Evolutionary conservation across 37 sponge, comb jelly and placozoan species (phyloP), one percentile per base, ranked within the genome.

Genomic region (Crambe crambe): DNA sequence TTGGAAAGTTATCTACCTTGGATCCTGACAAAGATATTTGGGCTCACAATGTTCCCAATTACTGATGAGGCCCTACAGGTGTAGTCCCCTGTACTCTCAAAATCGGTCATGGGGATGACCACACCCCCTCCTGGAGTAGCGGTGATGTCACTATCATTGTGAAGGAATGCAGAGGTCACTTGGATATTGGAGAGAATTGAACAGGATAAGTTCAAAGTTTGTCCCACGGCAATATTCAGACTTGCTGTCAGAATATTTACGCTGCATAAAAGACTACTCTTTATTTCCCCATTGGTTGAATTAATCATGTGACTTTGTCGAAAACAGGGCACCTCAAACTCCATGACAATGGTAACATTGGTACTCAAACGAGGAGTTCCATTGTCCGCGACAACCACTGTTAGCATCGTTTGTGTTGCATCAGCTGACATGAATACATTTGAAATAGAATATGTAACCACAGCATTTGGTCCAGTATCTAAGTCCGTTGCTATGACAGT

Each of bases 71-170:
- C 93, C 35, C 42, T 76, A 58, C 93, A 92, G 3, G 72, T 58
- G 70, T 92, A 92, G 39, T 63, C 66, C 0, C 93, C 93, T 34
- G 79, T 85, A 68, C 84, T 74, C 44, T 81, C 37, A 59, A 92
- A 88, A 0, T 12, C 51, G n/a, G 74, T 73, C 21, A 12, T 32
- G 27, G 3, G 2, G 51, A 85, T 47, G 36, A 34, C 2, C 43
- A 85, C 27, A 9, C 40, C 31, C 34, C 77, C 78, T 0, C 30
- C 61, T n/a, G n/a, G n/a, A 4, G 26, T 3, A 6, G 31, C 30
- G 0, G 30, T 26, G 5, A 85, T 37, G 9, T 36, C 34, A 20
- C 70, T 80, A 22, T 86, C 82, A 37, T 90, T 85, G 60, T 72
- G 86, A 1, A 77, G 40, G 77, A 82, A 90, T 51, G 72, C 81